Percentiles rank a stretch among this genome's conserved stretches.
Conservation (phyloP, 1,140 invertebrate species). For the Hydropsyche tenuis region DNA sequence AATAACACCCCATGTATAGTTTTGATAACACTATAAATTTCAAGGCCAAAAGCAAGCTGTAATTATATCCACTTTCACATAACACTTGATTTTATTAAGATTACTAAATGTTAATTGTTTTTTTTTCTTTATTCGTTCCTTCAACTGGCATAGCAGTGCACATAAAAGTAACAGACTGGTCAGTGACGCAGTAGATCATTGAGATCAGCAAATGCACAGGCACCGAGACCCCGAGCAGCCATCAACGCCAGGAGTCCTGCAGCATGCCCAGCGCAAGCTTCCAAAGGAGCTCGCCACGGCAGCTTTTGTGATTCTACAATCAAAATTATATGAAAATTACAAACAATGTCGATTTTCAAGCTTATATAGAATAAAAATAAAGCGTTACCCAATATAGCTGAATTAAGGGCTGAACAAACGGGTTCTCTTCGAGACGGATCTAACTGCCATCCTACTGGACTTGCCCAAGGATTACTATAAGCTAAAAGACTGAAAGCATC, state of each 20-base stretch:
- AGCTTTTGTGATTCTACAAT: slow-evolving; percentile 86
- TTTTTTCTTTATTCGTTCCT: background rate
- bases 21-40: slow-evolving; percentile 24
- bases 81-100: slow-evolving; percentile 23
- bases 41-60: slow-evolving; percentile 39
- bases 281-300: slow-evolving; percentile 87
- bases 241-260: slow-evolving; percentile 87
- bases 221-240: slow-evolving; percentile 87
- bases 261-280: slow-evolving; percentile 89
- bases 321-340: background rate
- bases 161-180: slow-evolving; percentile 44
- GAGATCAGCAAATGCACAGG: slow-evolving; percentile 85
- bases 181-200: slow-evolving; percentile 59
- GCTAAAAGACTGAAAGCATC: slow-evolving; percentile 97
- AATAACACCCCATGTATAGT: slow-evolving; percentile 25
- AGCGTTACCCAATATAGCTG: slow-evolving; percentile 92
- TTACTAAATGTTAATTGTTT: slow-evolving; percentile 6
- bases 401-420: slow-evolving; percentile 94
- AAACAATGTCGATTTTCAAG: background rate
- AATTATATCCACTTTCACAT: slow-evolving; percentile 38
- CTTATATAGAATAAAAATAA: slow-evolving; percentile 8
- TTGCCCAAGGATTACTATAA: slow-evolving; percentile 97
- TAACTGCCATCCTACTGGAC: slow-evolving; percentile 94
- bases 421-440: slow-evolving; percentile 91
- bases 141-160: slow-evolving; percentile 24